phyloP scores from a whole-genome alignment of 2,113 vertebrate genomes.

The Heliornis fulica region DNA sequence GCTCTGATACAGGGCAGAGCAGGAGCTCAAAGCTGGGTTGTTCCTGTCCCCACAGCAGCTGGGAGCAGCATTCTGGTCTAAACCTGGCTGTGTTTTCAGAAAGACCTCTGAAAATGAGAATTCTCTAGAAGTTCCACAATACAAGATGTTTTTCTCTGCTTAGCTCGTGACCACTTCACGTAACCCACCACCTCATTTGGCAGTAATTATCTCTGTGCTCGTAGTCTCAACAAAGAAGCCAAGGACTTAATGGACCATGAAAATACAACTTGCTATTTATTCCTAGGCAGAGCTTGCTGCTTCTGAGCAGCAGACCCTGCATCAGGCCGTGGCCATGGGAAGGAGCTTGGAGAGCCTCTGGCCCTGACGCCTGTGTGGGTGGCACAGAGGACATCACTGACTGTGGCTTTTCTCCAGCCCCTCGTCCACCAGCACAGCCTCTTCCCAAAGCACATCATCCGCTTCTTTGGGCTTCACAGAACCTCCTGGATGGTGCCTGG shows the following conservation, averaged over 20 bases:
- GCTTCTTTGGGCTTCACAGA: background rate
- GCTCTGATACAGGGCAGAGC: background rate
- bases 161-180: background rate
- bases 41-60: background rate
- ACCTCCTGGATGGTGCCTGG: background rate
- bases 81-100: background rate
- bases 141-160: background rate
- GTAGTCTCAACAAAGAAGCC: background rate
- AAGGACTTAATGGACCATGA: constrained; percentile 7
- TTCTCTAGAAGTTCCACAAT: background rate
- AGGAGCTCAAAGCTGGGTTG: background rate
- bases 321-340: background rate
- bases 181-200: background rate
- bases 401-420: too few species aligned
- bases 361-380: too few species aligned
- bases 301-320: background rate
- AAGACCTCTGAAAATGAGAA: background rate
- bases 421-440: too few species aligned
- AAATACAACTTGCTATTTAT: background rate
- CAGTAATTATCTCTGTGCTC: background rate
- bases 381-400: background rate
- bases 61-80: background rate
- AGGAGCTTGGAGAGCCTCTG: background rate
- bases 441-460: background rate
- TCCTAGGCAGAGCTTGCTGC: background rate